Conservation (phyloP, 2,888 invertebrate genomes). For the Lithophane socia region DNA sequence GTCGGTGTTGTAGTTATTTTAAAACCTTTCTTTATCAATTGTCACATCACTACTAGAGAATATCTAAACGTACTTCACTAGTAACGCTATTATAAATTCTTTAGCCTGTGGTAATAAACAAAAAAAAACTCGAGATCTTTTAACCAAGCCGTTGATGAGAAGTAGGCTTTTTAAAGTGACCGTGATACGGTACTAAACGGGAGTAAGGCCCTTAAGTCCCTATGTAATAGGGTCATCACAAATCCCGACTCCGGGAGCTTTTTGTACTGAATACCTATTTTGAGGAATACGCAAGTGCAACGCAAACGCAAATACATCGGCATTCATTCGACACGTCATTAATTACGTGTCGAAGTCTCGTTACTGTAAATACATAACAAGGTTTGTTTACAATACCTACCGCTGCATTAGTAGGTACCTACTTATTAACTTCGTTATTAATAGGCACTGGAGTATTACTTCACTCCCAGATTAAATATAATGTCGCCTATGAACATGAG, state of each 20-base stretch:
- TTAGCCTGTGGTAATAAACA: no score
- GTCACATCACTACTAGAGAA: no score
- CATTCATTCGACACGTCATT: neutral
- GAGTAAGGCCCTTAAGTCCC: no score
- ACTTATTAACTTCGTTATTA: neutral
- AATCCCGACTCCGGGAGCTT: neutral
- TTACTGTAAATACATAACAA: conserved; percentile 8
- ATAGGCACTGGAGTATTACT: neutral
- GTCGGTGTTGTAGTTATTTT: no score
- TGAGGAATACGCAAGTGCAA: neutral
- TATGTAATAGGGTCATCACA: neutral
- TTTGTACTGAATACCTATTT: neutral
- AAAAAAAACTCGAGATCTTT: no score
- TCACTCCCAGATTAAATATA: neutral
- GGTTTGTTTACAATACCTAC: neutral
- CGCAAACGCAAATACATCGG: neutral
- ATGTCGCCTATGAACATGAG: neutral
- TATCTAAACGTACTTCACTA: no score
- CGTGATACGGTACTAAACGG: no score
- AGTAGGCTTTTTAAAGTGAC: no score
- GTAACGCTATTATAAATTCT: no score
- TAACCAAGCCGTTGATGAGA: no score
- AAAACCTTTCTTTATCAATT: no score
- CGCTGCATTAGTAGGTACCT: neutral
- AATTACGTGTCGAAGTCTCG: neutral